Evolutionary conservation across 2,113 vertebrate genomes (phyloP).

Genomic region (Xiphophorus maculatus): DNA sequence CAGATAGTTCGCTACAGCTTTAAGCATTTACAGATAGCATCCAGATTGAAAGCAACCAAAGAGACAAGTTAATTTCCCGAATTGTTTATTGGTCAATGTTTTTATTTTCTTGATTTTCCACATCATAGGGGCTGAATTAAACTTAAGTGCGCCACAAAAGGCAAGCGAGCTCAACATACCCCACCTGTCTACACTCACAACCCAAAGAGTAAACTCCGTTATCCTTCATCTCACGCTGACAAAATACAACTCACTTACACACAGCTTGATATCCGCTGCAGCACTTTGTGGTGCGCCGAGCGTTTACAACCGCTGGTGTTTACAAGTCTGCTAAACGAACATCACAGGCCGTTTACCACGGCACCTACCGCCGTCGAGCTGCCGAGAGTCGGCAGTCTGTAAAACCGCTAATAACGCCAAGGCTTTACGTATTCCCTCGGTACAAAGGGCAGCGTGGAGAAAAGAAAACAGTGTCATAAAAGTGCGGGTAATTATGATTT

Average conservation of each 20-base stretch:
- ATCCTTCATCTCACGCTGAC: constrained; percentile 29
- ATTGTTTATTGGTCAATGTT: not conserved
- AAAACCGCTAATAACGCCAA: constrained; percentile 55
- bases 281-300: constrained; percentile 48
- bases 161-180: constrained; percentile 5
- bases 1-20: not conserved
- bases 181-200: constrained; percentile 44
- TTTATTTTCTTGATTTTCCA: not conserved
- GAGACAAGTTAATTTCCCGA: not conserved
- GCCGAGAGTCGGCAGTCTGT: constrained; percentile 54
- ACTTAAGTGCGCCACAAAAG: not conserved
- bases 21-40: not conserved
- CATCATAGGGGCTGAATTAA: not conserved
- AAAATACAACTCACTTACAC: constrained; percentile 32
- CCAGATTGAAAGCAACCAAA: not conserved
- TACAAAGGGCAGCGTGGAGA: constrained; percentile 12
- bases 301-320: constrained; percentile 68
- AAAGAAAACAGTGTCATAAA: constrained; percentile 44
- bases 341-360: constrained; percentile 40
- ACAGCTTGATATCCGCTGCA: constrained; percentile 36
- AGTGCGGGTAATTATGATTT: constrained; percentile 61
- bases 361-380: constrained; percentile 55
- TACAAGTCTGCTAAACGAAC: constrained; percentile 67
- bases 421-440: constrained; percentile 13
- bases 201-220: constrained; percentile 23